Conservation (phyloP, 2,888 invertebrate species). For the Acanthopleura granulata region DNA sequence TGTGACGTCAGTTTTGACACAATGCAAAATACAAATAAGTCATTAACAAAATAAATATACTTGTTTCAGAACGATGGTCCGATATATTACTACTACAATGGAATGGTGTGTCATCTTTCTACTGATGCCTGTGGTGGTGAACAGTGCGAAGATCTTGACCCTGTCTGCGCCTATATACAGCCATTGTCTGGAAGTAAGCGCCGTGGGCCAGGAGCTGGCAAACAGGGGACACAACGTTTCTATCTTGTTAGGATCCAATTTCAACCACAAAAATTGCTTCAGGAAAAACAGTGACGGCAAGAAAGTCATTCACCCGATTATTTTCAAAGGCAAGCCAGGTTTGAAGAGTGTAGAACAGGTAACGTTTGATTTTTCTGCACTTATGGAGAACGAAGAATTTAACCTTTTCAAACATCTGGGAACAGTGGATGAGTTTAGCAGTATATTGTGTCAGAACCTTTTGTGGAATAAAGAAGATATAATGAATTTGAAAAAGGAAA, state of each 20-base stretch:
- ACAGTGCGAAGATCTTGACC: conserved; percentile 19
- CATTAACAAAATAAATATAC: not conserved
- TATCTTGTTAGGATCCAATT: not conserved
- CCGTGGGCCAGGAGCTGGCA: conserved; percentile 20
- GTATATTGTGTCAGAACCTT: not conserved
- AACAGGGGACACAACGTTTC: conserved; percentile 25
- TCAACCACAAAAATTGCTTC: not conserved
- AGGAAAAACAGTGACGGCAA: not conserved
- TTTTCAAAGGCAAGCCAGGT: not conserved
- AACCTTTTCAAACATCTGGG: conserved; percentile 5
- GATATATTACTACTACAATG: not conserved
- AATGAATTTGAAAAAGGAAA: not conserved
- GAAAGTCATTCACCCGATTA: not conserved
- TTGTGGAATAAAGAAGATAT: not conserved
- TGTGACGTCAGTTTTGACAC: too few species aligned
- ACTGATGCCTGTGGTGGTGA: not conserved
- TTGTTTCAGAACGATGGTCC: not conserved
- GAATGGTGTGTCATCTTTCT: not conserved
- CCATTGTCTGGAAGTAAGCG: conserved; percentile 13
- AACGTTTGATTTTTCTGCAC: too few species aligned
- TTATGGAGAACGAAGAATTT: not conserved
- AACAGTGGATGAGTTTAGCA: not conserved
- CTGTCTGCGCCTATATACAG: conserved; percentile 9
- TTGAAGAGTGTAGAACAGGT: not conserved
- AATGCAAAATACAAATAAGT: not conserved